phyloP scores from a whole-genome alignment of 53 echinoderm and acorn worm genomes.

The Hippasteria phrygiana region DNA sequence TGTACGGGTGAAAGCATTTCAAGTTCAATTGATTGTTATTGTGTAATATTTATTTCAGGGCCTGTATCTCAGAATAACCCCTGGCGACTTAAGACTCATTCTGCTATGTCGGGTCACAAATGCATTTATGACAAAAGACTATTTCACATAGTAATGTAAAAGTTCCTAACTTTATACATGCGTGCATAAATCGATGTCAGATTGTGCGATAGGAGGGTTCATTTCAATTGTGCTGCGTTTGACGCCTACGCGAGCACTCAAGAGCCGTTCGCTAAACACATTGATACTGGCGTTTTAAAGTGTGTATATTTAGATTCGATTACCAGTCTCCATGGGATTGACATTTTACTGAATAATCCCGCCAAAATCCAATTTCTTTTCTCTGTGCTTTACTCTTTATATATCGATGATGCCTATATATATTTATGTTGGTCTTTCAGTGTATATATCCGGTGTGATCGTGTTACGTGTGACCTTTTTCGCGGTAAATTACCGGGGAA shows the following conservation, averaged over 20 bases:
- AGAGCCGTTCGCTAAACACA: background rate
- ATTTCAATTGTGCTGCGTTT: slow-evolving; percentile 6
- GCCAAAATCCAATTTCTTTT: slow-evolving; percentile 27
- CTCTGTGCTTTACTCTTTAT: background rate
- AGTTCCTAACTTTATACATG: background rate
- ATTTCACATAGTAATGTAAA: background rate
- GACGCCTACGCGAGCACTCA: slow-evolving; percentile 1
- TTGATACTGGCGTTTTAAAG: background rate
- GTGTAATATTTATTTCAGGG: too few species aligned
- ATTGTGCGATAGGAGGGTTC: background rate
- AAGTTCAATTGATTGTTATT: too few species aligned
- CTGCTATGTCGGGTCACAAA: too few species aligned
- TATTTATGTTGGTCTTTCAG: slow-evolving; percentile 3
- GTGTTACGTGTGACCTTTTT: slow-evolving; percentile 54
- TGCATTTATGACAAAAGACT: too few species aligned
- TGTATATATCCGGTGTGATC: background rate
- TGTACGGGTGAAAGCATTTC: too few species aligned
- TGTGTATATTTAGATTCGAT: slow-evolving; percentile 47
- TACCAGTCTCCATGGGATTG: slow-evolving; percentile 26
- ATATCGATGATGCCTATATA: slow-evolving; percentile 4
- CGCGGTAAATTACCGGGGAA: slow-evolving; percentile 36
- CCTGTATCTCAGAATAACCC: too few species aligned
- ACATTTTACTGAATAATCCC: slow-evolving; percentile 57
- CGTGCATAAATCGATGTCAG: background rate
- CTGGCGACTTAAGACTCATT: too few species aligned